Base-by-base conservation (phyloP, 2,888 invertebrate species). In the Cheilosia vulpina region DNA sequence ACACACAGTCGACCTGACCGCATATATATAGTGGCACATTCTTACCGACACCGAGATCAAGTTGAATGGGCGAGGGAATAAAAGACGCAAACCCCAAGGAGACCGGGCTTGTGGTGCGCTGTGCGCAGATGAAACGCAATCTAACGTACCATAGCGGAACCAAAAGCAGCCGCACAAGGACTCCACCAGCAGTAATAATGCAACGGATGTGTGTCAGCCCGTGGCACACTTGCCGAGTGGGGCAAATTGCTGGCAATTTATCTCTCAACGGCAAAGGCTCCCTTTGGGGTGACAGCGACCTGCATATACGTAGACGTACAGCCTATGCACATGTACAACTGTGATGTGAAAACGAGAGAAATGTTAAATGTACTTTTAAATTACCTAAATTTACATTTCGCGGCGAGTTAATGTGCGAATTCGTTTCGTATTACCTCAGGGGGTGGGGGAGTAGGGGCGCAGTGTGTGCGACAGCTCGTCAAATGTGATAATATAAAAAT, bases 171-270 rank as follows among this genome's bases (percentile, higher is more conserved):
- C 53, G 69, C 58, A 84, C 15, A 17, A 80, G 80, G 80, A 80
- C 71, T 65, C 45, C 68, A 47, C 43, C 66, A 76, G 66, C 69
- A 66, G 75, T 63, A 76, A 66, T 66, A 80, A 13, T 66, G 60
- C 58, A 69, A 43, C 65, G 71, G 47, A 76, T 66, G 60, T 85
- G 21, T 76, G 71, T 71, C 69, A 80, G 84, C 80, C 65, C n/a
- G 21, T 80, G 71, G 71, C 80, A 80, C 57, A 80, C 50, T 62
- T 71, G 75, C 50, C 53, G 45, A 71, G 66, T 21, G 21, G 24
- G 31, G 41, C n/a, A 53, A 72, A 69, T 71, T 80, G 84, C 58
- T 60, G 84, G 75, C 84, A 80, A 80, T 80, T 80, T 80, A 50
- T 75, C 69, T 75, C 53, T 80, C 69, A 76, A 50, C 69, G 55